Percentiles rank a stretch among this genome's conserved stretches.
These are phyloP conservation scores for Carassius auratus DNA, from an alignment of 2,113 vertebrate species.

Conservation along the genomic window DNA sequence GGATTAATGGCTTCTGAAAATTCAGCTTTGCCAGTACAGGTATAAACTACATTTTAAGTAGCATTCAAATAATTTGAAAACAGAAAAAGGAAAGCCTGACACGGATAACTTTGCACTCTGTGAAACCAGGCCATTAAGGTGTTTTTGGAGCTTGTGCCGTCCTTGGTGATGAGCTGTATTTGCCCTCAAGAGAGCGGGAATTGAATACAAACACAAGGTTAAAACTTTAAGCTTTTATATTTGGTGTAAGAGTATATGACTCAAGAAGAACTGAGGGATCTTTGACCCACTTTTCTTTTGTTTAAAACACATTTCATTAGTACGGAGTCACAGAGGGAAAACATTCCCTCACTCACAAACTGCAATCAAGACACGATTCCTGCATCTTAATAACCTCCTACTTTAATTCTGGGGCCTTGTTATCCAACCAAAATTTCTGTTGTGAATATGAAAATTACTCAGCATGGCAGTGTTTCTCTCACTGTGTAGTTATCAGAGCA, in stretches of 20 bases:
- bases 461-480: constrained; percentile 22
- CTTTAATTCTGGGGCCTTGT: constrained; percentile 36
- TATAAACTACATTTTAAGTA: not conserved
- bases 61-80: not conserved
- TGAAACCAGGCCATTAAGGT: not conserved
- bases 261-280: constrained; percentile 9
- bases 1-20: too few species aligned
- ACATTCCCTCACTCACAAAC: not conserved
- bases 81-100: not conserved
- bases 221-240: not conserved
- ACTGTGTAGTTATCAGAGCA: constrained; percentile 19
- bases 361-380: constrained; percentile 19
- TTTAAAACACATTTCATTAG: constrained; percentile 32
- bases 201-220: not conserved
- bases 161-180: not conserved
- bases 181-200: not conserved
- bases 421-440: constrained; percentile 34
- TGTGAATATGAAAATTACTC: constrained; percentile 36
- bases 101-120: not conserved
- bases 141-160: not conserved
- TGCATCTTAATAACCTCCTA: constrained; percentile 34
- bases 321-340: constrained; percentile 34
- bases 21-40: too few species aligned
- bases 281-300: constrained; percentile 28
- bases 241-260: not conserved